Evolutionary conservation across 37 sponge, comb jelly and placozoan genomes (phyloP).

Genomic region (Theonella swinhoei): DNA sequence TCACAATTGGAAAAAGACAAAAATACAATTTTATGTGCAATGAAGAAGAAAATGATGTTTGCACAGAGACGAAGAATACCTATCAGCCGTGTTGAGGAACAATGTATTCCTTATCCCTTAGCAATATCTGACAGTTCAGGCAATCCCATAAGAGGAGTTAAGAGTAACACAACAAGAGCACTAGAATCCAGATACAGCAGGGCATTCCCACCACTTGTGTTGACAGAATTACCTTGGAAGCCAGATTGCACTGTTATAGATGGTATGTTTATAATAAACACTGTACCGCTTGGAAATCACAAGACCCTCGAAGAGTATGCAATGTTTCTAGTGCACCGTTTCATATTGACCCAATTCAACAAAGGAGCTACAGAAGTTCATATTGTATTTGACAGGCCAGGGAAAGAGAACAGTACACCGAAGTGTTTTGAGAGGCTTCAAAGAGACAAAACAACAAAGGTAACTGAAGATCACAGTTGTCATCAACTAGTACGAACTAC

Average conservation of each 20-base stretch:
- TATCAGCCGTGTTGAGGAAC: background rate
- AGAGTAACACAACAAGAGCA: background rate
- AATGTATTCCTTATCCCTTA: background rate
- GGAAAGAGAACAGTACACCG: background rate
- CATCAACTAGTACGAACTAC: background rate
- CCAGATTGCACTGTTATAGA: conserved; percentile 11
- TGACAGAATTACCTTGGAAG: background rate
- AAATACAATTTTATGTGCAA: no score
- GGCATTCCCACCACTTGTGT: conserved; percentile 3
- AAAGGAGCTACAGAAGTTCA: conserved; percentile 1
- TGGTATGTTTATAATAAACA: conserved; percentile 35
- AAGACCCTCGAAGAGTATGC: conserved; percentile 20
- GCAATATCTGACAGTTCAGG: conserved; percentile 12
- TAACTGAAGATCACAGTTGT: background rate
- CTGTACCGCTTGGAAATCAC: conserved; percentile 22
- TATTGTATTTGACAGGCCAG: conserved; percentile 27
- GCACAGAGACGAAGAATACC: background rate
- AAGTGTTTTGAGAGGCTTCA: conserved; percentile 1
- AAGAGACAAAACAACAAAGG: background rate
- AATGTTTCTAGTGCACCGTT: conserved; percentile 2
- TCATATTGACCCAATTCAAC: background rate
- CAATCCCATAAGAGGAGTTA: background rate
- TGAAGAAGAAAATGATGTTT: background rate
- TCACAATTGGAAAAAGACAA: no score
- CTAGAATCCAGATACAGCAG: conserved; percentile 7